phyloP scores from a whole-genome alignment of 2,888 invertebrate genomes.

The Tipula lateralis region DNA sequence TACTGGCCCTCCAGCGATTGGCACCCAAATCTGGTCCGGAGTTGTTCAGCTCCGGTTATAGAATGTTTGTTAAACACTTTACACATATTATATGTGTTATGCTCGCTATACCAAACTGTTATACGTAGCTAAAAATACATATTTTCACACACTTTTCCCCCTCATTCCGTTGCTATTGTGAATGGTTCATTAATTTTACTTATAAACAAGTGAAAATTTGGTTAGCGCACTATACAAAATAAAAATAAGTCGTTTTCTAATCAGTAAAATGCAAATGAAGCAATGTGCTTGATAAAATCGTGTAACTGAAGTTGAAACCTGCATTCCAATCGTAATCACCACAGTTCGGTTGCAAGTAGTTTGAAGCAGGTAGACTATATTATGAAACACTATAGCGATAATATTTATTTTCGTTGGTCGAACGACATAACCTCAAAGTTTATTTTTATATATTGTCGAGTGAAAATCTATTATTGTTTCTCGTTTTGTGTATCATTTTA shows the following conservation, averaged over 20 bases:
- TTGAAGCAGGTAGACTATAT: not conserved
- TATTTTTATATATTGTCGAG: not conserved
- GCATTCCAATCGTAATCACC: not conserved
- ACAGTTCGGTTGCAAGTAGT: not conserved
- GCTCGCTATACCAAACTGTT: no score
- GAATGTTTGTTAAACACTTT: no score
- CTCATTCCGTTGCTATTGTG: not conserved
- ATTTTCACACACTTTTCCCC: no score
- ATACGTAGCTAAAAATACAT: no score
- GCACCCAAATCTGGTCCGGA: no score
- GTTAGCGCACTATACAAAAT: not conserved
- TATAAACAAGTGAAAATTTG: not conserved
- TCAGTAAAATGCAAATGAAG: not conserved
- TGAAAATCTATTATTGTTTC: slow-evolving; percentile 19
- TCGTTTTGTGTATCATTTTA: not conserved
- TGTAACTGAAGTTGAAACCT: not conserved
- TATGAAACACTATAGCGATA: not conserved
- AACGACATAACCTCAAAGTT: not conserved
- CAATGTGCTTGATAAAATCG: not conserved
- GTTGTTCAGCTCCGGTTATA: no score
- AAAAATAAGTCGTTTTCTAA: not conserved
- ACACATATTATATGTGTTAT: no score
- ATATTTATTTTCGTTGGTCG: not conserved
- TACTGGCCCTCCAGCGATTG: no score
- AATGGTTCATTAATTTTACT: not conserved